These are phyloP conservation scores for Dicentrarchus labrax DNA, from an alignment of 2,113 vertebrate species.

Conservation along the genomic window DNA sequence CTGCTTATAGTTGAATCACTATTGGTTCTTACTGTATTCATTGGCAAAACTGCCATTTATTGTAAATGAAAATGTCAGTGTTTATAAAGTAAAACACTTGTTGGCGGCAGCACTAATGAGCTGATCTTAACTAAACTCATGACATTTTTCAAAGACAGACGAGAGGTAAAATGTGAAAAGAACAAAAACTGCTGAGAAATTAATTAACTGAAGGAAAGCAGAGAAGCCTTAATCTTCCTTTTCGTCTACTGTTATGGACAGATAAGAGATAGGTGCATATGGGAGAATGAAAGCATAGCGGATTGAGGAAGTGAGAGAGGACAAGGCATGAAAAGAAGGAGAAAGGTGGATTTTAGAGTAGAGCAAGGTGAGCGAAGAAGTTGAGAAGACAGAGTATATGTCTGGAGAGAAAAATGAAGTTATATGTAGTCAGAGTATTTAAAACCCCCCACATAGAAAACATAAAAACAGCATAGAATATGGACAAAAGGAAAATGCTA, in stretches of 20 bases:
- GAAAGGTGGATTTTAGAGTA: not conserved
- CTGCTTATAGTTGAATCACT: too few relatives aligned
- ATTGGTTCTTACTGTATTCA: not conserved
- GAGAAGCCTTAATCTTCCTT: not conserved
- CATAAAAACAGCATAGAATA: not conserved
- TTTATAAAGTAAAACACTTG: constrained; percentile 44
- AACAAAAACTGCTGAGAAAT: not conserved
- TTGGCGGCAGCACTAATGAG: constrained; percentile 22
- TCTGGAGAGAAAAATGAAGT: not conserved
- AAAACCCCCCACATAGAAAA: constrained; percentile 1
- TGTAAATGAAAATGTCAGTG: constrained; percentile 40
- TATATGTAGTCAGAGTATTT: not conserved
- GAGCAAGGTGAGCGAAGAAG: not conserved
- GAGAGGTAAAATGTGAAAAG: not conserved
- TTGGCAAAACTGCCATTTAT: constrained; percentile 15
- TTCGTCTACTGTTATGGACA: not conserved
- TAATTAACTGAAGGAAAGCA: not conserved
- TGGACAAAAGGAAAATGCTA: constrained; percentile 23
- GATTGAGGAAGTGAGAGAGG: not conserved
- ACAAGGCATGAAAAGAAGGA: not conserved
- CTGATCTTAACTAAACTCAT: constrained; percentile 30
- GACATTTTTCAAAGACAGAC: constrained; percentile 26
- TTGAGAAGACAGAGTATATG: not conserved
- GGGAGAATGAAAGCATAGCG: not conserved
- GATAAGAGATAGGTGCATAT: not conserved